Evolutionary conservation across 2,888 invertebrate species (phyloP).

Genomic region (Drosophila infuscata): DNA sequence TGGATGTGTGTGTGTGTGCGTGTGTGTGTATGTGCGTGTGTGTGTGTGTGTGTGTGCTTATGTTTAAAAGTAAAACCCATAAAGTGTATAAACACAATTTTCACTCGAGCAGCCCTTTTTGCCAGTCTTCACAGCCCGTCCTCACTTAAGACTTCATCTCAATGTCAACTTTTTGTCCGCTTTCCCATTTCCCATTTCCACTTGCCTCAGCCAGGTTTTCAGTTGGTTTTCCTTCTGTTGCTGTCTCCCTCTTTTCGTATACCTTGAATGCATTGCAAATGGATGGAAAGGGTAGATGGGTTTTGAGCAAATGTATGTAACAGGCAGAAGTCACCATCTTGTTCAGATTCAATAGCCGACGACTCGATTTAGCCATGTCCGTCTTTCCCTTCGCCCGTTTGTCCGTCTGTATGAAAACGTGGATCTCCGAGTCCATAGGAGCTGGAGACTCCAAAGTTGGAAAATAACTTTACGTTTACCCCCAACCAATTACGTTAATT

Average conservation of each 20-base stretch:
- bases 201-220: slow-evolving; percentile 5
- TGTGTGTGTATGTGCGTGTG: not conserved
- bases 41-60: slow-evolving; percentile 1
- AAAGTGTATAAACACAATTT: slow-evolving; percentile 63
- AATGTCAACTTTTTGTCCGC: slow-evolving; percentile 14
- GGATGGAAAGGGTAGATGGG: not conserved
- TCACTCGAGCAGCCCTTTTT: slow-evolving; percentile 59
- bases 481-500: not conserved
- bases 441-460: not conserved
- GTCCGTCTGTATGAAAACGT: not conserved
- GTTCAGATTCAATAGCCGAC: not conserved
- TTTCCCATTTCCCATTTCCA: not conserved
- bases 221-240: not conserved
- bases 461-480: not conserved
- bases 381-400: not conserved
- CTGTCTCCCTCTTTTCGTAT: not conserved
- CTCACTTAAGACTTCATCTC: slow-evolving; percentile 23
- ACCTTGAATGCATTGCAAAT: not conserved
- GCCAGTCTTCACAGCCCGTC: slow-evolving; percentile 25
- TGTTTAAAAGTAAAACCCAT: slow-evolving; percentile 30
- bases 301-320: not conserved
- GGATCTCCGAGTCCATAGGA: not conserved
- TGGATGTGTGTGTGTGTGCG: not conserved
- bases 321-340: not conserved
- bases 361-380: not conserved